Evolutionary conservation across 1,140 invertebrate genomes (phyloP), one percentile per base, ranked within the genome.

Genomic region (Sweltsa coloradensis): DNA sequence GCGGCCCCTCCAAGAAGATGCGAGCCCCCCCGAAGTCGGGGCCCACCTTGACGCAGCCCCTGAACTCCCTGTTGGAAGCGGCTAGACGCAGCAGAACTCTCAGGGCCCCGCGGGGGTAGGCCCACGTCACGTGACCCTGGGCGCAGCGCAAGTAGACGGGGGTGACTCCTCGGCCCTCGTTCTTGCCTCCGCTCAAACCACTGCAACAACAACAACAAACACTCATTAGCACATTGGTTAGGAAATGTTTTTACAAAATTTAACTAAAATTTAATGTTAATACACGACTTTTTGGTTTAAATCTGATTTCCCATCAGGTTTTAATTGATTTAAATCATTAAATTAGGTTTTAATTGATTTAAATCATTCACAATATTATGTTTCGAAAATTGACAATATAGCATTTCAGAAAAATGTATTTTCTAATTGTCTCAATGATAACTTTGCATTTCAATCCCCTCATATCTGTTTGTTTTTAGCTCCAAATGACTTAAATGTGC

Each of bases 111-210:
- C 76, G 70, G 0, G 85, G 83, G 60, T 86, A 85, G 45, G 75
- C 61, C 85, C 85, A 87, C 3, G 69, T 68, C 0, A 88, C 72
- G 0, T 67, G 66, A 11, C 85, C 85, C 41, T 79, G 76, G 2
- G 77, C 70, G 55, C 85, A 88, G 18, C 83, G 71, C 19, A 87
- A 72, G 64, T 86, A 85, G 5, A 86, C 80, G 0, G 83, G 82
- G 22, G 79, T 78, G 5, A 88, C 82, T 3, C 77, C 81, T 41
- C 79, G 70, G 1, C 66, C 68, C 18, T 50, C 45, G 16, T 46
- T 40, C 11, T 51, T 53, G 47, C 66, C 63, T 2, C 63, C 52
- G 7, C 57, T 62, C 53, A 76, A 53, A 3, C 74, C 75, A 57
- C 75, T 77, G 65, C 23, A 71, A 72, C 49, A 62, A 44, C 23